Evolutionary conservation across 2,888 invertebrate species (phyloP), one percentile per base, ranked within the genome.

Genomic region (Lampropteryx suffumata): DNA sequence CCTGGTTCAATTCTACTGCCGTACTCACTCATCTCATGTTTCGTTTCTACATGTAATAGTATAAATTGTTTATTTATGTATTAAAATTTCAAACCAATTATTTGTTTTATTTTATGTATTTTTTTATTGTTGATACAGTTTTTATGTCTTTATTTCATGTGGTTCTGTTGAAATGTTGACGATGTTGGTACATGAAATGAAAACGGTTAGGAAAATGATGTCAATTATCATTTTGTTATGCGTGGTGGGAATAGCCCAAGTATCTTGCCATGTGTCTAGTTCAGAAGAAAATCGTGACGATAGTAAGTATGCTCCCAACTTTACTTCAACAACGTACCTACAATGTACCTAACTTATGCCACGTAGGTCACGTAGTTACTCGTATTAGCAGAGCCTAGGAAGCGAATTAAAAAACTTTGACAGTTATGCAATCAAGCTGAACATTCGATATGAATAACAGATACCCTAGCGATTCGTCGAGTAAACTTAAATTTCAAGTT

Each of bases 11-110:
- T 35, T 24, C 3, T 21, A 17, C 17, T 37, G 35, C 37, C 34
- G 17, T 7, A n/a, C n/a, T n/a, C 11, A 21, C 40, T 46, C 41
- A 53, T 57, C n/a, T n/a, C n/a, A n/a, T n/a, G n/a, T n/a, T n/a
- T n/a, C n/a, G 45, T 51, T 53, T 47, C 32, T 36, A 35, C 35
- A 21, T 35, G 13, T 51, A 36, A n/a, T 52, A 44, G 49, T 54
- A 51, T 54, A 45, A n/a, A 49, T 50, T 52, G 47, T 50, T 52
- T 53, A 50, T 41, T 39, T 57, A 45, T 35, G 21, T 51, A 60
- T 41, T 54, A 55, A 33, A 60, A 39, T 17, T 21, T 50, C 32
- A 41, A 32, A 9, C 45, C 27, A 17, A 33, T 41, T 33, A 35
- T 54, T 57, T 30, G 34, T 42, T 47, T 51, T 45, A 14, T 55